Evolutionary conservation across 2,888 invertebrate species (phyloP).

Genomic region (Aelia acuminata): DNA sequence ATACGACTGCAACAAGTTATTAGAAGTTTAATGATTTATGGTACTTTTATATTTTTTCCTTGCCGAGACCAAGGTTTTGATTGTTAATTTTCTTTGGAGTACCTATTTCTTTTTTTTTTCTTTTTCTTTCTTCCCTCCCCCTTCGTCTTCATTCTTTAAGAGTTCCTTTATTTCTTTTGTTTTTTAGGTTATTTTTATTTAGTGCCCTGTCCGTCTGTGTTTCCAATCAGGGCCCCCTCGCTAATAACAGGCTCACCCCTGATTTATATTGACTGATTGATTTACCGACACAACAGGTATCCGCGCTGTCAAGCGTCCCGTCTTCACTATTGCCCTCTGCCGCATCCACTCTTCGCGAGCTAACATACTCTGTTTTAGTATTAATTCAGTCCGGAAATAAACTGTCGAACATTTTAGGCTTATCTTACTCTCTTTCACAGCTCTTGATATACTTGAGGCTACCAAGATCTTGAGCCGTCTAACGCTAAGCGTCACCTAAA

Average conservation of each 20-base stretch:
- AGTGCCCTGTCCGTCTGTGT: slow-evolving; percentile 44
- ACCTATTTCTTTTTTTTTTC: slow-evolving; percentile 48
- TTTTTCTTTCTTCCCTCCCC: background rate
- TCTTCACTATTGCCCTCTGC: background rate
- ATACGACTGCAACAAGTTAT: slow-evolving; percentile 40
- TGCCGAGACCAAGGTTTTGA: slow-evolving; percentile 34
- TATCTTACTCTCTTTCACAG: too few species aligned
- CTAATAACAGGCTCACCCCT: slow-evolving; percentile 42
- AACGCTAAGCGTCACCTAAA: too few species aligned
- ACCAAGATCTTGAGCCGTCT: too few species aligned
- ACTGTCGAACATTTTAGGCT: too few species aligned
- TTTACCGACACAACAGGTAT: slow-evolving; percentile 33
- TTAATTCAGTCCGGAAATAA: background rate
- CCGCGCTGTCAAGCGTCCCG: slow-evolving; percentile 6
- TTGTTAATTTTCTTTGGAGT: slow-evolving; percentile 45
- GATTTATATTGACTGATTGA: slow-evolving; percentile 40
- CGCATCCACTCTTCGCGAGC: background rate
- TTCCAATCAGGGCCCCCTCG: slow-evolving; percentile 33
- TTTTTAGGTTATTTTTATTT: slow-evolving; percentile 47
- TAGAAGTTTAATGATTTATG: slow-evolving; percentile 48
- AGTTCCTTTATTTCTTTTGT: slow-evolving; percentile 30
- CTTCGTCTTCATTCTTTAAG: slow-evolving; percentile 38
- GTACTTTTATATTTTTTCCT: slow-evolving; percentile 38
- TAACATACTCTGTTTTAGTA: background rate
- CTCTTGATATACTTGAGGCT: too few species aligned